These are phyloP conservation scores for Torymus texanus DNA, from an alignment of 2,888 invertebrate genomes.

Conservation along the genomic window DNA sequence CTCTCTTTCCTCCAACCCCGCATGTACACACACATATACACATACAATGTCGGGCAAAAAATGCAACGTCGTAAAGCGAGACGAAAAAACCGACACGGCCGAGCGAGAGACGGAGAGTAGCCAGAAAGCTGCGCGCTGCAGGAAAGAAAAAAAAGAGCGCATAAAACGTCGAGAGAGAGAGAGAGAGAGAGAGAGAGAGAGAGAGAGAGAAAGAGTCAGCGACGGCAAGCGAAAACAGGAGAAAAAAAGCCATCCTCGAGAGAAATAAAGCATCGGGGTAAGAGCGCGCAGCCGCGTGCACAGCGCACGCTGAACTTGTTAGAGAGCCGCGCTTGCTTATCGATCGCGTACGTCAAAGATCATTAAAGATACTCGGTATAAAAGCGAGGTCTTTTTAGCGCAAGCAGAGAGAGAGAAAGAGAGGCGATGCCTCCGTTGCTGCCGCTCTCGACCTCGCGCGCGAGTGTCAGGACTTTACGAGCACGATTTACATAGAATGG, in stretches of 20 bases:
- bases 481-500: conserved; percentile 72
- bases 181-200: conserved; percentile 10
- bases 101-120: background rate
- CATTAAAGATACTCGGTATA: conserved; percentile 58
- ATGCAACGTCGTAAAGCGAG: conserved; percentile 41
- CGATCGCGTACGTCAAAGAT: conserved; percentile 59
- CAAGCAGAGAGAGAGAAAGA: conserved; percentile 4
- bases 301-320: conserved; percentile 44
- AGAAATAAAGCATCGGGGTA: conserved; percentile 43
- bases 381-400: conserved; percentile 55
- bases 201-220: background rate
- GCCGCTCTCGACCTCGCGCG: conserved; percentile 60
- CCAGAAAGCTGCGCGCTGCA: too few relatives aligned
- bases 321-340: conserved; percentile 52
- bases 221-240: conserved; percentile 35
- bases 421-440: conserved; percentile 11
- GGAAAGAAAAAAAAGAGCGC: background rate
- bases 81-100: background rate
- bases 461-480: conserved; percentile 70
- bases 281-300: background rate
- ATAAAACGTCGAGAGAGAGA: background rate
- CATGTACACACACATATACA: background rate
- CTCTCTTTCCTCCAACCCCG: too few relatives aligned
- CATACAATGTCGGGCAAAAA: conserved; percentile 48
- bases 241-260: conserved; percentile 28